Conservation (phyloP, 2,113 vertebrate species). For the Alexandromys fortis region DNA sequence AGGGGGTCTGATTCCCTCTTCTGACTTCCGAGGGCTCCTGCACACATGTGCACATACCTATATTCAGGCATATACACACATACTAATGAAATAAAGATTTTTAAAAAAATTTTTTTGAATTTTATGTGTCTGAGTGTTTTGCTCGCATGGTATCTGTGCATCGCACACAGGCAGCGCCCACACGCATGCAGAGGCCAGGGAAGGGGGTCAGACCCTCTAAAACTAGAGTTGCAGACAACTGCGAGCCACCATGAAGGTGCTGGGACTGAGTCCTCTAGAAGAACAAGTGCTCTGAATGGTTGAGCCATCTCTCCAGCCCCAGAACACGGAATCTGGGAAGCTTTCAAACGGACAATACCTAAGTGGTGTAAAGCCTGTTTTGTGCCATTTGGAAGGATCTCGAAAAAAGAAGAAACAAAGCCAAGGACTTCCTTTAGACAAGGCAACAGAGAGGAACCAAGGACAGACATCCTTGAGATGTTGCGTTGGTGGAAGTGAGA, state of each 20-base stretch:
- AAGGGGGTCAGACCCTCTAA: background rate
- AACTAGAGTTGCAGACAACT: background rate
- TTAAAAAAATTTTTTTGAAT: too few relatives aligned
- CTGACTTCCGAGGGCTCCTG: background rate
- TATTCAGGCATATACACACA: background rate
- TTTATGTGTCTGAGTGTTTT: background rate
- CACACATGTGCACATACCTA: background rate
- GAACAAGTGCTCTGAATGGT: background rate
- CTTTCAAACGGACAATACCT: background rate
- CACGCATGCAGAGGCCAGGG: too few relatives aligned
- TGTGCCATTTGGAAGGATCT: background rate
- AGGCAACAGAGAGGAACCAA: background rate
- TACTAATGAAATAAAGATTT: background rate
- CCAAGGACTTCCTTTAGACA: background rate
- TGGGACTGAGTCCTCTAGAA: background rate
- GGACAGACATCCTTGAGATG: background rate
- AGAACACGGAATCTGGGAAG: background rate
- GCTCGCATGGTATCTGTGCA: background rate
- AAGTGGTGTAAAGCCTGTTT: background rate
- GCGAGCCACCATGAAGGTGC: background rate
- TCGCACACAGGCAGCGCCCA: background rate
- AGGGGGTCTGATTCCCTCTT: too few relatives aligned
- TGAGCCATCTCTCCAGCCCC: background rate
- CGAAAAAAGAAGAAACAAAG: background rate
- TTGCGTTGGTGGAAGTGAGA: too few relatives aligned